Evolutionary conservation across 2,113 vertebrate species (phyloP).

Genomic region (Aleadryas rufinucha): DNA sequence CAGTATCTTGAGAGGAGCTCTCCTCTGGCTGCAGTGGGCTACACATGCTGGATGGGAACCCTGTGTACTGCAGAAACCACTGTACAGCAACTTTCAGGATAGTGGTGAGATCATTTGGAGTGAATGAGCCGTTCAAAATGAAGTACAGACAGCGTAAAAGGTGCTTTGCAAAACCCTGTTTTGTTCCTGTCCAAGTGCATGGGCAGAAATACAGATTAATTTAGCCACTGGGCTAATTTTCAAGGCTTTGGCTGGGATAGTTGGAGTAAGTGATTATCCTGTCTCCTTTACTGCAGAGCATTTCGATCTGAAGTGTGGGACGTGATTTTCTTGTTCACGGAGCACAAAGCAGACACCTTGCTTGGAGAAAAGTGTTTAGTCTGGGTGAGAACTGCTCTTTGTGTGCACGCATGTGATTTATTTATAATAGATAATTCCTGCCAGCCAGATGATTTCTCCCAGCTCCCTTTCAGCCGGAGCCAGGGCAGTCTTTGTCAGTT

Average conservation of each 20-base stretch:
- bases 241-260: background rate
- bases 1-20: background rate
- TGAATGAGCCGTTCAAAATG: background rate
- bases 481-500: background rate
- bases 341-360: conserved; percentile 46
- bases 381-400: conserved; percentile 46
- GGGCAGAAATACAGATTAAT: background rate
- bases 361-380: conserved; percentile 57
- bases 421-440: conserved; percentile 38
- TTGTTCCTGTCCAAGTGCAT: background rate
- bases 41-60: fast-evolving
- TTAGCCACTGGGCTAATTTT: background rate
- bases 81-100: background rate
- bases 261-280: background rate
- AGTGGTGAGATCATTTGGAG: background rate
- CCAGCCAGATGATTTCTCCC: conserved; percentile 47
- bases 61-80: background rate
- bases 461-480: conserved; percentile 21
- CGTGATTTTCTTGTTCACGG: conserved; percentile 21
- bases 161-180: background rate
- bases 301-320: background rate
- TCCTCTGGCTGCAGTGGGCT: background rate
- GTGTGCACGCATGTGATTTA: background rate
- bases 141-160: background rate
- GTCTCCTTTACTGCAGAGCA: background rate